These are phyloP conservation scores for Labeo calbasu DNA, from an alignment of 2,797 vertebrate genomes.

Conservation along the genomic window DNA sequence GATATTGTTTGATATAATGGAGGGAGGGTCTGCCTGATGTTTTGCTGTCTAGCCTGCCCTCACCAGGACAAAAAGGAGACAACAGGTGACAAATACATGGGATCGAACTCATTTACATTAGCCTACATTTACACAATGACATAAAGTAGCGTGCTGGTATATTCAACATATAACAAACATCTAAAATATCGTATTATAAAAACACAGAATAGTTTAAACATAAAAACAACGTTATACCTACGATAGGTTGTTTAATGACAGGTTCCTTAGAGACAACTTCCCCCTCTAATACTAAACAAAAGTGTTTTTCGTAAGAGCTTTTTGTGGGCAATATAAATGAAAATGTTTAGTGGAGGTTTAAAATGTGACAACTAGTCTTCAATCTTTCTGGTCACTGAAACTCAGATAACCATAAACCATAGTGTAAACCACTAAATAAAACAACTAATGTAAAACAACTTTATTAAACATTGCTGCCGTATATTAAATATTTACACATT, in stretches of 20 bases:
- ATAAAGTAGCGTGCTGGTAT: not conserved
- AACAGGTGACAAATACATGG: constrained; percentile 13
- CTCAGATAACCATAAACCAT: not conserved
- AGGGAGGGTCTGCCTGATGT: not conserved
- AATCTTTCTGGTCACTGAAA: not conserved
- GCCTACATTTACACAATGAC: not conserved
- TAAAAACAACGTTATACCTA: not conserved
- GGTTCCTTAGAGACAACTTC: not conserved
- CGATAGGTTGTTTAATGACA: not conserved
- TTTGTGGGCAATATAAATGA: no score
- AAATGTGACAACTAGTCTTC: not conserved
- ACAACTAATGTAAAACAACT: not conserved
- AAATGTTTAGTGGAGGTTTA: not conserved
- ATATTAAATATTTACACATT: not conserved
- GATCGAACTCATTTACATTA: not conserved
- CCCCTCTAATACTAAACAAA: no score
- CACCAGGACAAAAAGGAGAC: constrained; percentile 46
- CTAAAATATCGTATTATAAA: not conserved
- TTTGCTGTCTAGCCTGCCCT: constrained; percentile 39
- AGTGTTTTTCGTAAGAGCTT: no score
- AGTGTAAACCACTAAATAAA: not conserved
- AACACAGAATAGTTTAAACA: not conserved
- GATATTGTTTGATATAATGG: constrained; percentile 1
- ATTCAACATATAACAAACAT: not conserved
- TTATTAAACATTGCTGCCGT: not conserved